Evolutionary conservation across 1,140 invertebrate genomes (phyloP), one percentile per base, ranked within the genome.

Genomic region (Aphelinus atriplicis): DNA sequence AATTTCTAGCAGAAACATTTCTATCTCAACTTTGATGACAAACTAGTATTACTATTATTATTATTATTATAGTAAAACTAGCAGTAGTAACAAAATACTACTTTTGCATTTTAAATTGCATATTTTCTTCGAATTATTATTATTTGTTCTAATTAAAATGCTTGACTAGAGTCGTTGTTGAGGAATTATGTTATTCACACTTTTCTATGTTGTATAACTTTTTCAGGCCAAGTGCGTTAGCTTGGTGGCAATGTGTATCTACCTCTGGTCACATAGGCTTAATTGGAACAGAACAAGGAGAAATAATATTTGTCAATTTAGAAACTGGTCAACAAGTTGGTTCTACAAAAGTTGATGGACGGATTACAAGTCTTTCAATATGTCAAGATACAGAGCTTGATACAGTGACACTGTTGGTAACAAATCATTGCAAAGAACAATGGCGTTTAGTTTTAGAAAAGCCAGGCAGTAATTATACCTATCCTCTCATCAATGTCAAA

Each of bases 201-300:
- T 26, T 26, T 26, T 26, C 26, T 26, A 26, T 26, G 26, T 26
- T 26, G 26, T 64, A 46, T 26, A 72, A 50, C 55, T 76, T 82
- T 26, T 82, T 76, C 55, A 88, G 86, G 62, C 89, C 90, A 45
- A 89, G 88, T 57, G 85, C 87, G 67, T 80, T 92, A 57, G 88
- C 90, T 1, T 95, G 93, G 93, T 95, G 94, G 94, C 90, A 92
- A 82, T 92, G 92, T 46, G 82, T 91, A 47, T 87, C 89, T 63
- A 84, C 87, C 3, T 89, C 89, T 70, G 88, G 89, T 79, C 90
- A 92, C 71, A 89, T 92, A 78, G 93, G 91, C 50, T 90, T 95
- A 57, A 89, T 94, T 76, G 93, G 93, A 47, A 93, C 92, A 69
- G 92, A 93, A 79, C 88, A 90, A 79, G 94, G 94, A 43, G 91